Conservation (phyloP, 92 coral and sea anemone genomes). For the Paragorgia papillata region DNA sequence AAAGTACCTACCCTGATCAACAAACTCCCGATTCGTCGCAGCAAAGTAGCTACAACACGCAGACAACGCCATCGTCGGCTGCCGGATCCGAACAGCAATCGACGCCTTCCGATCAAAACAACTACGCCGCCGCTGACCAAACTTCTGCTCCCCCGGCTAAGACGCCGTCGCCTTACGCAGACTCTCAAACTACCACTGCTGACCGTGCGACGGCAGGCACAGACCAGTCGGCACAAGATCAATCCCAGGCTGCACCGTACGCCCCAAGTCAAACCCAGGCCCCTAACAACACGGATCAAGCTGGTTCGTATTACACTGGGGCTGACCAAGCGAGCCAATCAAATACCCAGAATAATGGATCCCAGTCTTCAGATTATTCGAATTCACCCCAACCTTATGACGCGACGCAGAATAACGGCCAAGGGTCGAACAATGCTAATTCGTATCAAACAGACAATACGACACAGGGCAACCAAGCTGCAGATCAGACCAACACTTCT, state of each 20-base stretch:
- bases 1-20: not conserved
- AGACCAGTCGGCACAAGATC: conserved; percentile 6
- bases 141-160: conserved; percentile 27
- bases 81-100: conserved; percentile 2
- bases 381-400: conserved; percentile 31
- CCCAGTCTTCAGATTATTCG: conserved; percentile 33
- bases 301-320: conserved; percentile 32
- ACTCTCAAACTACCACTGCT: conserved; percentile 13
- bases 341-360: not conserved
- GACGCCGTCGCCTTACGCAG: conserved; percentile 9
- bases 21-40: not conserved
- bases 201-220: conserved; percentile 9
- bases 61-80: not conserved
- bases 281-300: conserved; percentile 41
- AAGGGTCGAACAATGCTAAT: not conserved
- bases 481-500: no score
- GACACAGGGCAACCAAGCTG: not conserved
- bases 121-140: conserved; percentile 16
- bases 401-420: not conserved
- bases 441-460: not conserved
- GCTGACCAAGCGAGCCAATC: conserved; percentile 32
- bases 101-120: not conserved
- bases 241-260: conserved; percentile 5
- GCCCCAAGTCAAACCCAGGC: conserved; percentile 26
- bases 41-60: not conserved